These are phyloP conservation scores for Gambusia holbrooki DNA, from an alignment of 2,113 vertebrate species.

Conservation along the genomic window DNA sequence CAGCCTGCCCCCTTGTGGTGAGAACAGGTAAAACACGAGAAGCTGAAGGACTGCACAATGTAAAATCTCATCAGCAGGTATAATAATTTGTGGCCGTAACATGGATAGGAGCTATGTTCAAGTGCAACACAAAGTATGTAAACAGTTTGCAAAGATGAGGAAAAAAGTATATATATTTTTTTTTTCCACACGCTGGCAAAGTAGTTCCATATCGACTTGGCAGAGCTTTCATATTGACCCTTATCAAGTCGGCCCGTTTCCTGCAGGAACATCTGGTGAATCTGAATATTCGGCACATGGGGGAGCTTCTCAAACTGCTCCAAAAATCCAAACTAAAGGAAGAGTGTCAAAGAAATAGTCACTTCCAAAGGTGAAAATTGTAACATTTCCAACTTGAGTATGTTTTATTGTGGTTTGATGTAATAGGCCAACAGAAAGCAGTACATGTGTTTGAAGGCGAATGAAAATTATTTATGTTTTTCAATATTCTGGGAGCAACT, in stretches of 20 bases:
- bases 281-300: slow-evolving; percentile 5
- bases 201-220: slow-evolving; percentile 8
- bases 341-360: no score
- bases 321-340: slow-evolving; percentile 12
- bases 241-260: not conserved
- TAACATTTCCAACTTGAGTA: not conserved
- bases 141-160: slow-evolving; percentile 23
- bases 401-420: not conserved
- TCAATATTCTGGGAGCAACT: no score
- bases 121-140: slow-evolving; percentile 41
- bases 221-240: slow-evolving; percentile 16
- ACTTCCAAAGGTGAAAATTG: not conserved
- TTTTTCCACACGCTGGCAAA: slow-evolving; percentile 6
- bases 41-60: not conserved
- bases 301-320: not conserved
- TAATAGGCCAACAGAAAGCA: not conserved
- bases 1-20: slow-evolving; percentile 31
- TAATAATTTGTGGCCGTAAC: slow-evolving; percentile 8
- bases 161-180: no score
- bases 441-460: no score
- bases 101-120: not conserved
- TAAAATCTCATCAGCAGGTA: slow-evolving; percentile 44
- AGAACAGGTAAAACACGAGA: slow-evolving; percentile 7
- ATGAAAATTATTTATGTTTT: no score
- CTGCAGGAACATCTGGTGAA: not conserved